Evolutionary conservation across 1,140 invertebrate species (phyloP).

Genomic region (Lethrus apterus): DNA sequence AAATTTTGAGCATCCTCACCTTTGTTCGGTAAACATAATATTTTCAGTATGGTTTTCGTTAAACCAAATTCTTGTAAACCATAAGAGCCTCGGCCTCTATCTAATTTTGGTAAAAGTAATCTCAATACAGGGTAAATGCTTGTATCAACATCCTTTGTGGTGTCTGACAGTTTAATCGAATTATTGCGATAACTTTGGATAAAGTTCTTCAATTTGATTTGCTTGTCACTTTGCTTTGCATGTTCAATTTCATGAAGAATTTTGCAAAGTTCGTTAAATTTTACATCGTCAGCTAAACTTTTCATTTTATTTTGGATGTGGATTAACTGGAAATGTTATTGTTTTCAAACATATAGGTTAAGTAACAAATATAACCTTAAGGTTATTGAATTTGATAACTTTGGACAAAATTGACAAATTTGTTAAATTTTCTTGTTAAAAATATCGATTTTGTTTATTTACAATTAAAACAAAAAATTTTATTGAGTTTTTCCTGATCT

Average conservation of each 20-base stretch:
- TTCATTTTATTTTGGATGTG: slow-evolving; percentile 8
- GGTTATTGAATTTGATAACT: too few relatives aligned
- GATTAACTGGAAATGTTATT: too few relatives aligned
- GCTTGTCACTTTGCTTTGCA: slow-evolving; percentile 21
- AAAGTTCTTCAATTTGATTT: slow-evolving; percentile 18
- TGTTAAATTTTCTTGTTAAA: too few relatives aligned
- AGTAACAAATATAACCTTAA: too few relatives aligned
- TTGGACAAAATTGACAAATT: too few relatives aligned
- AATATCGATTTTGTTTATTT: too few relatives aligned
- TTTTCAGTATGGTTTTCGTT: slow-evolving; percentile 57
- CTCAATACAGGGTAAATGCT: slow-evolving; percentile 61
- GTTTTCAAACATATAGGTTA: too few relatives aligned
- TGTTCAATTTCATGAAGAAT: slow-evolving; percentile 24
- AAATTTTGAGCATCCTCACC: slow-evolving; percentile 59
- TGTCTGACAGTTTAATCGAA: slow-evolving; percentile 8
- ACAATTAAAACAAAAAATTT: too few relatives aligned
- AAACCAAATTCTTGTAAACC: slow-evolving; percentile 60
- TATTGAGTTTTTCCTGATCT: too few relatives aligned
- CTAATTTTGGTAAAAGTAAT: slow-evolving; percentile 61
- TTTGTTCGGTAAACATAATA: slow-evolving; percentile 58
- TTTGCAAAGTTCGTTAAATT: slow-evolving; percentile 27
- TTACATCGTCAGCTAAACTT: slow-evolving; percentile 15
- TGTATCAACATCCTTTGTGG: not conserved
- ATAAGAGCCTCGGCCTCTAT: slow-evolving; percentile 55
- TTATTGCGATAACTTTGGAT: slow-evolving; percentile 21